Evolutionary conservation across 2,797 vertebrate genomes (phyloP).

Genomic region (Loriculus beryllinus): DNA sequence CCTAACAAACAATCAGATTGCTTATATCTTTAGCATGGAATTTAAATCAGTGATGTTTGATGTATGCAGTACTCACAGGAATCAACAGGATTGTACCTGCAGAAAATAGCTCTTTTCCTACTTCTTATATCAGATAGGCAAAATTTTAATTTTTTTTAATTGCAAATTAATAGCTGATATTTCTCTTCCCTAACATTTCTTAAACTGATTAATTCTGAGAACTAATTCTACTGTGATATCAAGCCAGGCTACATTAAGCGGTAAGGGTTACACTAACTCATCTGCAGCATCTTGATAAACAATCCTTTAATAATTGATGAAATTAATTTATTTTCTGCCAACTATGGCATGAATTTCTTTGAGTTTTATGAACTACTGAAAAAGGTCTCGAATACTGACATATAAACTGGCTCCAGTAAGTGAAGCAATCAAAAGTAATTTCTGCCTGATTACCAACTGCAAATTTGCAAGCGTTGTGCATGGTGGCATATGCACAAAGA

Average conservation of each 20-base stretch:
- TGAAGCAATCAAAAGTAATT: neutral
- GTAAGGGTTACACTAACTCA: conserved; percentile 63
- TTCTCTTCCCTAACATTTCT: conserved; percentile 35
- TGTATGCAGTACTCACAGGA: neutral
- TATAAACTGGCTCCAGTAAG: neutral
- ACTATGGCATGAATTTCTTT: neutral
- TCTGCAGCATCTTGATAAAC: conserved; percentile 59
- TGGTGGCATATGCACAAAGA: neutral
- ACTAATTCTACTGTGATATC: conserved; percentile 47
- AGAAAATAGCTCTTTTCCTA: neutral
- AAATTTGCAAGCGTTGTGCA: neutral
- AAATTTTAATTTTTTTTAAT: neutral
- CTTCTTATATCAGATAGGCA: neutral
- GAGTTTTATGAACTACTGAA: conserved; percentile 16
- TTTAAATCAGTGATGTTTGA: neutral
- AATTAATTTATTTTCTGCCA: conserved; percentile 51
- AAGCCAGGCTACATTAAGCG: conserved; percentile 30
- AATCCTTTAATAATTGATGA: conserved; percentile 33
- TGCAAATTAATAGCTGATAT: neutral
- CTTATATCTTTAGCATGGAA: neutral
- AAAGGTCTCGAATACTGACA: neutral
- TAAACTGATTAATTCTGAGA: conserved; percentile 68
- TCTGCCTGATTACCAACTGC: neutral
- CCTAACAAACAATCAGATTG: neutral
- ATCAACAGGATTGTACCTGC: neutral